Evolutionary conservation across 2,113 vertebrate species (phyloP).

Genomic region (Chinchilla lanigera): DNA sequence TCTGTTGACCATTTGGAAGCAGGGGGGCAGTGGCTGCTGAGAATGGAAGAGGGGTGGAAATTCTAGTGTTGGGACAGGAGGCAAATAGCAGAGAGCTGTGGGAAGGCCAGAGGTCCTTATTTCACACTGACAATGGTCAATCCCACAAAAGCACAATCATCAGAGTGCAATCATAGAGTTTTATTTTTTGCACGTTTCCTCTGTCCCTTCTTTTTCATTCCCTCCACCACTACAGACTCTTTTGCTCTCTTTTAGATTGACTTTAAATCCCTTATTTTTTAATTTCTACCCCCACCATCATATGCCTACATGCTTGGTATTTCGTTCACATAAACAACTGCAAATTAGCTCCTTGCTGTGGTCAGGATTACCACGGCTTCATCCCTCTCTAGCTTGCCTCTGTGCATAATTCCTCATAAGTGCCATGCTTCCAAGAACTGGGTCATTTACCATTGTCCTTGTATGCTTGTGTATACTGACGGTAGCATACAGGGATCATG

Average conservation of each 20-base stretch:
- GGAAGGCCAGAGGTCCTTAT: not conserved
- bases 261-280: not conserved
- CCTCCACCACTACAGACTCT: not conserved
- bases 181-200: not conserved
- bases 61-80: not conserved
- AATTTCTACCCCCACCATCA: not conserved
- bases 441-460: not conserved
- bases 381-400: not conserved
- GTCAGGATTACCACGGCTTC: not conserved
- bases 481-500: accelerated
- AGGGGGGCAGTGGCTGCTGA: not conserved
- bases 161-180: not conserved
- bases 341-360: not conserved
- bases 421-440: not conserved
- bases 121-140: not conserved
- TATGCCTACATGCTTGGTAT: not conserved
- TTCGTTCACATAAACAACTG: not conserved
- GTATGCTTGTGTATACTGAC: not conserved
- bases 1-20: not conserved
- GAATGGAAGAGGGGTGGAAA: accelerated
- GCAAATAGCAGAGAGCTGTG: not conserved
- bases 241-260: not conserved
- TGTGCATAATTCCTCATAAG: not conserved
- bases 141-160: not conserved
- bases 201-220: not conserved